Conservation (phyloP, 2,797 vertebrate species). For the Sternotherus odoratus region DNA sequence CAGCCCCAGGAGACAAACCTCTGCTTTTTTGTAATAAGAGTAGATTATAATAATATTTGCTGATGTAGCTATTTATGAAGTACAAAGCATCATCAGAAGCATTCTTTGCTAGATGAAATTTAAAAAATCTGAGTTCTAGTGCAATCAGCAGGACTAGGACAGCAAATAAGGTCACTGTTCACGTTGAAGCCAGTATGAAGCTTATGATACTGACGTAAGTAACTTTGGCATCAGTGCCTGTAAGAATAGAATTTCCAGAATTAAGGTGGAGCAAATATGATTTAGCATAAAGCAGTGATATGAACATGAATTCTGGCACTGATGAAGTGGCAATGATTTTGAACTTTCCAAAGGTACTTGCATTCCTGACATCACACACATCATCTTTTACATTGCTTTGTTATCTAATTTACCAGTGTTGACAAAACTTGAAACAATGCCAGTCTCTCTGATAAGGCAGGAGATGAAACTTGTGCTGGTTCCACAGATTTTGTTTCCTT, state of each 20-base stretch:
- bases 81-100: neutral
- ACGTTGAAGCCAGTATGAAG: neutral
- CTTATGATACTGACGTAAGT: neutral
- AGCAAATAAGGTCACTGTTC: neutral
- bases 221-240: neutral
- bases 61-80: neutral
- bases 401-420: constrained; percentile 60
- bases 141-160: neutral
- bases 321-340: neutral
- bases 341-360: neutral
- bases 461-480: constrained; percentile 52
- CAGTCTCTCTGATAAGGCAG: constrained; percentile 49
- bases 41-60: neutral
- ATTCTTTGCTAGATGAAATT: constrained; percentile 20
- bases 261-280: neutral
- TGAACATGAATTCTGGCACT: neutral
- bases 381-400: constrained; percentile 22
- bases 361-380: neutral
- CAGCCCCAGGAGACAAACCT: neutral
- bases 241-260: neutral
- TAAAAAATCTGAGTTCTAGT: constrained; percentile 24
- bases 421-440: constrained; percentile 57
- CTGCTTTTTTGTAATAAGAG: neutral
- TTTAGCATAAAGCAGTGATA: neutral
- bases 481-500: constrained; percentile 53